A percentile compares a stretch with the other conserved stretches of the same genome.
These are phyloP conservation scores for Serripes groenlandicus DNA, from an alignment of 2,888 invertebrate species.

Conservation along the genomic window DNA sequence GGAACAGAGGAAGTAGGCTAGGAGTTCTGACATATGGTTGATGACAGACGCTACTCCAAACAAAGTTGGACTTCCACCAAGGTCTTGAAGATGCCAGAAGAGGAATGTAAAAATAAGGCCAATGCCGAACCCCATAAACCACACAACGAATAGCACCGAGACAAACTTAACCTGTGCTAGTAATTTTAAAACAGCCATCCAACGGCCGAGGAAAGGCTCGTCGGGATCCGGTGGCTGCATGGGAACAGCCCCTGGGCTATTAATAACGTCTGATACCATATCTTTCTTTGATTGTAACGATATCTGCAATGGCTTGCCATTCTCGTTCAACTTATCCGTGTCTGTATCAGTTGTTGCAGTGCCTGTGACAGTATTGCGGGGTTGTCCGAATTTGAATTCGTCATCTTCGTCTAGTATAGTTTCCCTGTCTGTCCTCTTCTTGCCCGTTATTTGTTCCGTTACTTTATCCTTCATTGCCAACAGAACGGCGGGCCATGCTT, in stretches of 20 bases:
- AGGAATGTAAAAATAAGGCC: conserved; percentile 99
- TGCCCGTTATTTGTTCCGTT: conserved; percentile 74
- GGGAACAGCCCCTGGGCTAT: conserved; percentile 69
- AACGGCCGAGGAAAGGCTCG: conserved; percentile 88
- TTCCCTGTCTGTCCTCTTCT: conserved; percentile 74
- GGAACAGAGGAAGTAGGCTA: conserved; percentile 99
- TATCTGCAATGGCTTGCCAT: conserved; percentile 88
- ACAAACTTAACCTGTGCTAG: conserved; percentile 95
- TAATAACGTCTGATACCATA: conserved; percentile 81
- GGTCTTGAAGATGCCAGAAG: conserved; percentile 96
- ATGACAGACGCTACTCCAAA: conserved; percentile 99
- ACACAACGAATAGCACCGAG: conserved; percentile 94
- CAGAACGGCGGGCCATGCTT: conserved; percentile 79
- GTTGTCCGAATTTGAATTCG: conserved; percentile 70
- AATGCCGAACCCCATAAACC: conserved; percentile 99
- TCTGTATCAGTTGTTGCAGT: neutral
- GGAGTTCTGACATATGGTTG: conserved; percentile 99
- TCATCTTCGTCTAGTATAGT: conserved; percentile 79
- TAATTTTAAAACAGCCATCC: conserved; percentile 96
- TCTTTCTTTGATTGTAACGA: conserved; percentile 76
- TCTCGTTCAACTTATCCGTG: conserved; percentile 43
- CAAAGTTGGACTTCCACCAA: conserved; percentile 98
- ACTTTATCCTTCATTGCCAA: conserved; percentile 81
- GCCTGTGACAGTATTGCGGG: conserved; percentile 10
- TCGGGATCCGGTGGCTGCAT: conserved; percentile 68